These are phyloP conservation scores for Xylota segnis DNA, from an alignment of 2,888 invertebrate species.

Conservation along the genomic window DNA sequence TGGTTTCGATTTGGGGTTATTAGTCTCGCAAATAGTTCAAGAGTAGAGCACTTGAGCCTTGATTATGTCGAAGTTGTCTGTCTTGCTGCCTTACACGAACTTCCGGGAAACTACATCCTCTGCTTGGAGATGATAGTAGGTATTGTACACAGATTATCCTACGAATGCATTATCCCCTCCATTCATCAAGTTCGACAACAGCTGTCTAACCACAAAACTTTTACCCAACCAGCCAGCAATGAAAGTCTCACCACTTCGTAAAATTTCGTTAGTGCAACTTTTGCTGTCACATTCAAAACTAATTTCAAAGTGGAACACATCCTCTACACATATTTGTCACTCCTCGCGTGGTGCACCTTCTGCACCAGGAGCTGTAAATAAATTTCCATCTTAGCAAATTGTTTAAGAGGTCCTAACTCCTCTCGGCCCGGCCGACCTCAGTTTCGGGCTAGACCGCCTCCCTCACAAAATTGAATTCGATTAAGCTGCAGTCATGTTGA, in stretches of 20 bases:
- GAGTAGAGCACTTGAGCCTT: too few relatives aligned
- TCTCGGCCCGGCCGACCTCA: slow-evolving; percentile 18
- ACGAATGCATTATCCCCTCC: too few relatives aligned
- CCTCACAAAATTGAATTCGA: slow-evolving; percentile 59
- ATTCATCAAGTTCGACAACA: background rate
- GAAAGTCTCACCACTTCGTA: background rate
- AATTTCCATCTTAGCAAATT: slow-evolving; percentile 50
- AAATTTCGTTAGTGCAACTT: slow-evolving; percentile 8
- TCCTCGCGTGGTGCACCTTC: slow-evolving; percentile 5
- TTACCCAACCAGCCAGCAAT: background rate
- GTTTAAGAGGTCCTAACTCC: slow-evolving; percentile 45
- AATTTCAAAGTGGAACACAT: slow-evolving; percentile 51
- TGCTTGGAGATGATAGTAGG: too few relatives aligned
- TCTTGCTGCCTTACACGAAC: too few relatives aligned
- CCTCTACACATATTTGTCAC: slow-evolving; percentile 19
- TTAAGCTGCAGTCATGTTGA: slow-evolving; percentile 47
- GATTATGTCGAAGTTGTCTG: too few relatives aligned
- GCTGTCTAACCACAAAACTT: background rate
- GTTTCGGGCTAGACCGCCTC: background rate
- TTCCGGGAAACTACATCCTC: too few relatives aligned
- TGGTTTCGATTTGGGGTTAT: too few relatives aligned
- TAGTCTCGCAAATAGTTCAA: too few relatives aligned
- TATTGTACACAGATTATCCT: too few relatives aligned
- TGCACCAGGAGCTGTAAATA: slow-evolving; percentile 22
- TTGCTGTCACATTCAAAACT: slow-evolving; percentile 28